phyloP scores from a whole-genome alignment of 2,797 vertebrate genomes.

The Lagodon rhomboides region DNA sequence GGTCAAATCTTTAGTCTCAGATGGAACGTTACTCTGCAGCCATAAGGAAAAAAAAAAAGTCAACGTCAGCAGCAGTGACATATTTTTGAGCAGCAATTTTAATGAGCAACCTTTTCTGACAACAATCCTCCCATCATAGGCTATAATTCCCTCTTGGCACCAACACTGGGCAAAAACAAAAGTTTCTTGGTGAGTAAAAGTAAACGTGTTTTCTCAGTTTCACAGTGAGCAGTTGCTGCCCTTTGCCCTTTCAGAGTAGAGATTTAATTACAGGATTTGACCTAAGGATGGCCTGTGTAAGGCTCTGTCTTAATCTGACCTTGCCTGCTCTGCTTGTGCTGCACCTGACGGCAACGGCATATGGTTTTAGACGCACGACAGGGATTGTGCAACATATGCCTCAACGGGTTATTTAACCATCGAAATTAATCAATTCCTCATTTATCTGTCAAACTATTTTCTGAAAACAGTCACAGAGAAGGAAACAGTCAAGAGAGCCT shows the following conservation, averaged over 20 bases:
- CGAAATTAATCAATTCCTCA: not conserved
- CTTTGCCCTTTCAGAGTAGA: not conserved
- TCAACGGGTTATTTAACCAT: not conserved
- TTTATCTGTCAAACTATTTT: not conserved
- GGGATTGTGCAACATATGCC: not conserved
- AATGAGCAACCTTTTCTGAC: not conserved
- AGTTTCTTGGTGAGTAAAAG: not conserved
- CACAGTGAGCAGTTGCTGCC: not conserved
- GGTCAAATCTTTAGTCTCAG: constrained; percentile 48
- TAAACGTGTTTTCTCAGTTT: not conserved
- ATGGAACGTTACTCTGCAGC: constrained; percentile 15
- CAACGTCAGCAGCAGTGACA: not conserved
- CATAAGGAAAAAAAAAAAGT: constrained; percentile 9
- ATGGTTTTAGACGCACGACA: not conserved
- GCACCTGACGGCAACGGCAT: not conserved
- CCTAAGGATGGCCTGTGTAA: not conserved
- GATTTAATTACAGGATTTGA: not conserved
- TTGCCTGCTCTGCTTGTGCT: not conserved
- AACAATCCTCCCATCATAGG: not conserved
- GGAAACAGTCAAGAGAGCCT: not conserved
- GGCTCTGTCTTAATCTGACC: constrained; percentile 13
- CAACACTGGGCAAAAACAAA: not conserved
- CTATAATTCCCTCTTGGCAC: not conserved
- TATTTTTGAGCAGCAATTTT: not conserved
- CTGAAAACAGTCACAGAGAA: not conserved